phyloP scores from a whole-genome alignment of 1,140 invertebrate species.

The Lasioglossum albipes region DNA sequence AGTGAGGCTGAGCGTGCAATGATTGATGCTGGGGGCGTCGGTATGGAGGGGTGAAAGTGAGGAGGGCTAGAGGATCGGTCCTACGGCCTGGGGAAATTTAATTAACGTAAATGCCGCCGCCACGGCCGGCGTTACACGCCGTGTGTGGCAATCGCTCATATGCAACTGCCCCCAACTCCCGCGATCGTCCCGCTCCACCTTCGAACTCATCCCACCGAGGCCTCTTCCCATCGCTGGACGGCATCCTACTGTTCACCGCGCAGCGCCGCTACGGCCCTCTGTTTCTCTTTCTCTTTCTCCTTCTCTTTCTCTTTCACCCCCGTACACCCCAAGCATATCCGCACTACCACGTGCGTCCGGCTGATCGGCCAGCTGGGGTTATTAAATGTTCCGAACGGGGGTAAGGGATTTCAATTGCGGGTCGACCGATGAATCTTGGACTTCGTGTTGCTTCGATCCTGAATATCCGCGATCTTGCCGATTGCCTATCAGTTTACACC shows the following conservation, averaged over 20 bases:
- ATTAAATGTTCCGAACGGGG: conserved; percentile 61
- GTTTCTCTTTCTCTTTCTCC: background rate
- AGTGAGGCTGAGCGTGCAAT: conserved; percentile 72
- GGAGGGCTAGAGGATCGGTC: conserved; percentile 55
- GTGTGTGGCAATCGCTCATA: conserved; percentile 79
- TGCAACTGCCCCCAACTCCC: conserved; percentile 69
- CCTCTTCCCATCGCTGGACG: conserved; percentile 3
- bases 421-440: conserved; percentile 60
- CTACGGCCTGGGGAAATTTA: conserved; percentile 77
- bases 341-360: conserved; percentile 51
- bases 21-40: conserved; percentile 75
- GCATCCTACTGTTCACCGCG: conserved; percentile 9
- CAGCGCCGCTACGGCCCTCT: background rate
- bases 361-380: conserved; percentile 59
- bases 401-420: conserved; percentile 53
- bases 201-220: conserved; percentile 5
- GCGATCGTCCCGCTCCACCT: conserved; percentile 14
- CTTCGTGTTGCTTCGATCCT: conserved; percentile 29
- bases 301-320: conserved; percentile 24
- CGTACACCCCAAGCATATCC: conserved; percentile 29
- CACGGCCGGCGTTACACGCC: conserved; percentile 73
- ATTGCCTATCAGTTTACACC: background rate
- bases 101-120: conserved; percentile 80
- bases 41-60: conserved; percentile 59
- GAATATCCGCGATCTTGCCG: conserved; percentile 31